Conservation (phyloP, 2,113 vertebrate species). For the Vombatus ursinus region DNA sequence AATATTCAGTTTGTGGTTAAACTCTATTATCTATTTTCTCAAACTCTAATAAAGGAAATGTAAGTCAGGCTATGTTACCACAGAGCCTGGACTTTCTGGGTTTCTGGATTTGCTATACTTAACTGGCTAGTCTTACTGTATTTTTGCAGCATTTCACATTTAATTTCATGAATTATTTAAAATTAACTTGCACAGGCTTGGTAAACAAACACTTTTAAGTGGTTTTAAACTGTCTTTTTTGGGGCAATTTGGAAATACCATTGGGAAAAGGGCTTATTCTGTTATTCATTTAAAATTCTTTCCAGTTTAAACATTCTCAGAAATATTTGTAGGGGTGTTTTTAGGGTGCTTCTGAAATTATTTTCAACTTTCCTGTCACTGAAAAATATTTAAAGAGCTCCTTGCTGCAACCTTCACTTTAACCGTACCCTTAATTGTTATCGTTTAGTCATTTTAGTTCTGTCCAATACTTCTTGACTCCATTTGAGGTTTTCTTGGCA, state of each 20-base stretch:
- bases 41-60: background rate
- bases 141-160: background rate
- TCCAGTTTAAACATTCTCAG: slow-evolving; percentile 3
- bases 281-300: background rate
- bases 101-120: background rate
- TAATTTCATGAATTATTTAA: background rate
- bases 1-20: slow-evolving; percentile 1
- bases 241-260: background rate
- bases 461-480: background rate
- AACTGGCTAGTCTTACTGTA: background rate
- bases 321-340: background rate
- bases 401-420: background rate
- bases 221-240: slow-evolving; percentile 1
- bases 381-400: background rate
- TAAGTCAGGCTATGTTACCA: background rate
- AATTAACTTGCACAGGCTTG: background rate
- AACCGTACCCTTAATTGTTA: background rate
- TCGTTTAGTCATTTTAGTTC: background rate
- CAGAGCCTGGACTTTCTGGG: background rate
- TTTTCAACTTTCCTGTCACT: background rate
- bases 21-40: background rate
- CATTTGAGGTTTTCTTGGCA: background rate
- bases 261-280: background rate
- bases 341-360: slow-evolving; percentile 13
- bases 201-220: background rate